Conservation (phyloP, 2,888 invertebrate genomes). For the Lasioglossum lativentre region DNA sequence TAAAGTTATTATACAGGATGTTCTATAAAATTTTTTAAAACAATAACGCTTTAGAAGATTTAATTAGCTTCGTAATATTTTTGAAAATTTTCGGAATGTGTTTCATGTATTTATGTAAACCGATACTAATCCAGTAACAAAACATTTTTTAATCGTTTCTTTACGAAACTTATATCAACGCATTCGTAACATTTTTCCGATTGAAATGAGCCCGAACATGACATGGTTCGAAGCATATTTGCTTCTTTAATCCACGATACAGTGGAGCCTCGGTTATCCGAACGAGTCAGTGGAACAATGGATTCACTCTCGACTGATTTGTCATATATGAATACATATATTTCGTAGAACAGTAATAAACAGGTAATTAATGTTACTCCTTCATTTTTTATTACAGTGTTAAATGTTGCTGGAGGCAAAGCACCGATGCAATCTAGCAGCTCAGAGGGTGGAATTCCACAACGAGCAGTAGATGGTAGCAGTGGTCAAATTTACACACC, state of each 20-base stretch:
- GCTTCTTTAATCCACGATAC: not conserved
- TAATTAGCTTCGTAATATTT: not conserved
- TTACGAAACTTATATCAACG: not conserved
- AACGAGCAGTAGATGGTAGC: conserved; percentile 96
- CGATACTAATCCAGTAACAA: not conserved
- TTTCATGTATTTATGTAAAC: not conserved
- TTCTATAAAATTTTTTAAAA: not conserved
- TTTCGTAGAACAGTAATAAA: not conserved
- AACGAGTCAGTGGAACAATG: too few relatives aligned
- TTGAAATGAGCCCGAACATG: too few relatives aligned
- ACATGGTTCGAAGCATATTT: not conserved
- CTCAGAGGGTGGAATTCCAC: conserved; percentile 93
- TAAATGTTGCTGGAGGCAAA: conserved; percentile 97
- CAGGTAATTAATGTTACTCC: not conserved
- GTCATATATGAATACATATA: not conserved
- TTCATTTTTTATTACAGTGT: conserved; percentile 87
- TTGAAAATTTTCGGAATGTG: not conserved
- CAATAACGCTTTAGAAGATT: too few relatives aligned
- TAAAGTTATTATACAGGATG: not conserved
- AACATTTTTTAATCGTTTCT: not conserved
- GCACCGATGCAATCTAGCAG: conserved; percentile 97
- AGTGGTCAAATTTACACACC: conserved; percentile 92
- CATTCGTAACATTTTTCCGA: not conserved
- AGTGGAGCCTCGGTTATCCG: too few relatives aligned
- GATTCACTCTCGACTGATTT: not conserved